Base-by-base conservation (phyloP, 2,797 vertebrate species). In the Aselliscus stoliczkanus region DNA sequence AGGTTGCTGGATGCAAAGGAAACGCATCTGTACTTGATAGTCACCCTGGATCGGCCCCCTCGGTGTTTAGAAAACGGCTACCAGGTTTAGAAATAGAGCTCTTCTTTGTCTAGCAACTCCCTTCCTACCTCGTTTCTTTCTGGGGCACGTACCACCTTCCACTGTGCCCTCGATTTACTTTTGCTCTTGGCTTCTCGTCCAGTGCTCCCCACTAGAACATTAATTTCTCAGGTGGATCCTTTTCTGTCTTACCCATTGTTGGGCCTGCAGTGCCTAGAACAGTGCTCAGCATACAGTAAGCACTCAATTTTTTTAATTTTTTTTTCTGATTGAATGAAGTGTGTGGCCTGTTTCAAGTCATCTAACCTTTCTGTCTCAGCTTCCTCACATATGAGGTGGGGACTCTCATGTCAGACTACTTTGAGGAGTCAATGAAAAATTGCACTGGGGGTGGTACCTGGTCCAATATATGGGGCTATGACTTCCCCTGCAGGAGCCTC, bases 121-220 rank as follows among this genome's bases (percentile, higher is more conserved):
- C 56, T 29, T 67, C 20, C 52, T 6, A 1, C 23, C 62, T 44
- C 23, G 0, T 25, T 60, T 12, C 2, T 42, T n/a, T 56, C n/a
- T 1, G 3, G 25, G 56, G 12, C 21, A 14, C 0, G 0, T 7
- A 18, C 82, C 76, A 1, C 82, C 37, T 77, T 23, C 44, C 11
- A 8, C 18, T 8, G 12, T 37, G 15, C 72, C 47, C 39, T 88
- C 5, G 7, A 4, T 54, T 54, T 18, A 29, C 37, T 15, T 67
- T 44, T 23, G 27, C 20, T 3, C 34, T 13, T 15, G 42, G 27
- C 70, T 64, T 77, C 54, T 70, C 5, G 4, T 15, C 56, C 7
- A 18, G 17, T 70, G n/a, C 20, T 44, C 60, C 6, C 1, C 0
- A 1, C 54, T 25, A 39, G 14, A 9, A 76, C 17, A 0, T 58